Evolutionary conservation across 2,888 invertebrate genomes (phyloP).

Genomic region (Myopa tessellatipennis): DNA sequence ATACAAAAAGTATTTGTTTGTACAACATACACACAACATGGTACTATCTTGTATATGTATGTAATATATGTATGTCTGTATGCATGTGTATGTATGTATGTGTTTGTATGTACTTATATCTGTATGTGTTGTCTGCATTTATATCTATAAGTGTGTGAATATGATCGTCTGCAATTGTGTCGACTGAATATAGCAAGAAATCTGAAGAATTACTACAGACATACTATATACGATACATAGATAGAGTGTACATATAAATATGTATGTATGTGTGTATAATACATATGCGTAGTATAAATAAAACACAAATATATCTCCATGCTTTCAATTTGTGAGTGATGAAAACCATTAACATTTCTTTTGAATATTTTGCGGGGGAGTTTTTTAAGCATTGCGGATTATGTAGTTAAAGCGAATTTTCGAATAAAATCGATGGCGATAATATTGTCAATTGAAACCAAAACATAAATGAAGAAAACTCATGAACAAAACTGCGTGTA

Average conservation of each 20-base stretch:
- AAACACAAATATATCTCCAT: not conserved
- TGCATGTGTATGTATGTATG: not conserved
- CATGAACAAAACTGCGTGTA: too few relatives aligned
- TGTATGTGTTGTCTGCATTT: not conserved
- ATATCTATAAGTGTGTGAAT: not conserved
- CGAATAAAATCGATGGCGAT: too few relatives aligned
- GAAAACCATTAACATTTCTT: not conserved
- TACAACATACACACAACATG: too few relatives aligned
- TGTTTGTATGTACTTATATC: not conserved
- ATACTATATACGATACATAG: not conserved
- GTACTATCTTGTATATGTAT: too few relatives aligned
- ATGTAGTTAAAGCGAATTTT: too few relatives aligned
- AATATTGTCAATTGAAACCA: too few relatives aligned
- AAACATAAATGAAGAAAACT: too few relatives aligned
- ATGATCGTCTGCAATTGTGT: not conserved
- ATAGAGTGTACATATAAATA: not conserved
- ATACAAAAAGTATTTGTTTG: too few relatives aligned
- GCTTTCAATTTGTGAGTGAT: not conserved
- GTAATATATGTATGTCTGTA: not conserved
- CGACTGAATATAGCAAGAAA: too few relatives aligned
- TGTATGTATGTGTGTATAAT: too few relatives aligned
- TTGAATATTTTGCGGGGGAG: too few relatives aligned
- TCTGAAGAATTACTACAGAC: not conserved
- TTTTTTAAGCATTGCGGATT: too few relatives aligned
- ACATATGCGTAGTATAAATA: not conserved